These are phyloP conservation scores for Carterocephalus palaemon DNA, from an alignment of 2,888 invertebrate genomes.

Conservation along the genomic window DNA sequence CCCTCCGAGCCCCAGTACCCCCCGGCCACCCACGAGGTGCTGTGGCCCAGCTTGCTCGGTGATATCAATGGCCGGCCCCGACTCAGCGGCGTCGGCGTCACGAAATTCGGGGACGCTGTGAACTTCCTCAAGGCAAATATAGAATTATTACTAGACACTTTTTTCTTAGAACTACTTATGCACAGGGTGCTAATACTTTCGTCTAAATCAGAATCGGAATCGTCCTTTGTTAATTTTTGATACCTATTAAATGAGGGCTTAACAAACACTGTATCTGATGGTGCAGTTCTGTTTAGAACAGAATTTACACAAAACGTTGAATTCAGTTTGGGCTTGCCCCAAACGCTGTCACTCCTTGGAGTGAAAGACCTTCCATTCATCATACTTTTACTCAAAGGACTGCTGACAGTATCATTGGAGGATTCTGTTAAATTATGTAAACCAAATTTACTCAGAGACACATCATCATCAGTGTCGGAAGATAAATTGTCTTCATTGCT, in stretches of 20 bases:
- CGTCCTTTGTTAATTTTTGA: slow-evolving; percentile 61
- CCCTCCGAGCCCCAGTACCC: slow-evolving; percentile 82
- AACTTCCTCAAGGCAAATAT: slow-evolving; percentile 76
- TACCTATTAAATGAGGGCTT: slow-evolving; percentile 68
- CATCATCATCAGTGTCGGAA: slow-evolving; percentile 69
- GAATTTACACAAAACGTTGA: slow-evolving; percentile 66
- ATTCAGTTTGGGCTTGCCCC: slow-evolving; percentile 64
- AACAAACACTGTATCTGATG: slow-evolving; percentile 56
- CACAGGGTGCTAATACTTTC: slow-evolving; percentile 77
- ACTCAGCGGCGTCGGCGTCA: slow-evolving; percentile 54
- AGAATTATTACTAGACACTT: slow-evolving; percentile 54
- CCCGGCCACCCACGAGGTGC: slow-evolving; percentile 83
- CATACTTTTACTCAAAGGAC: slow-evolving; percentile 48
- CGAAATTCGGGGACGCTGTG: slow-evolving; percentile 71
- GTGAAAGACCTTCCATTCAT: slow-evolving; percentile 61
- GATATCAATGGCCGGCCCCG: slow-evolving; percentile 75
- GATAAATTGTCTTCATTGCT: slow-evolving; percentile 53
- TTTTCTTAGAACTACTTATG: slow-evolving; percentile 65
- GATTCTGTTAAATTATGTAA: slow-evolving; percentile 63
- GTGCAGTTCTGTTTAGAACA: slow-evolving; percentile 51
- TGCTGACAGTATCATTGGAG: slow-evolving; percentile 55
- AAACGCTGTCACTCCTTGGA: slow-evolving; percentile 53
- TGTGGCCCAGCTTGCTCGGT: slow-evolving; percentile 79
- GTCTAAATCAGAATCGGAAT: slow-evolving; percentile 73
- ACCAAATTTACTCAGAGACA: slow-evolving; percentile 68